Conservation (phyloP, 2,797 vertebrate species). For the Sylvilagus floridanus region DNA sequence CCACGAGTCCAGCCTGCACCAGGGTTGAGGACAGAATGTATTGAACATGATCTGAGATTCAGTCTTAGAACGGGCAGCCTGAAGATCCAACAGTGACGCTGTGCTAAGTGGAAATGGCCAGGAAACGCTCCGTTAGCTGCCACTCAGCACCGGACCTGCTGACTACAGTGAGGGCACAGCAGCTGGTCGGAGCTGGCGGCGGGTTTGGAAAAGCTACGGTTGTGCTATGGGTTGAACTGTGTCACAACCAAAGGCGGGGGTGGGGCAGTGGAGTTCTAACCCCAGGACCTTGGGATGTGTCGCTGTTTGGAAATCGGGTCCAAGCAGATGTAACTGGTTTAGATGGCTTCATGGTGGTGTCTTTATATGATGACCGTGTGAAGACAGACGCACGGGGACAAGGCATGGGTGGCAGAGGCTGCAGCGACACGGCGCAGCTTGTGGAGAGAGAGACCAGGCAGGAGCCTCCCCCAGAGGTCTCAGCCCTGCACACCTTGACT, state of each 20-base stretch:
- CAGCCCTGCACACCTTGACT: background rate
- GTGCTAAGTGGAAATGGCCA: too few relatives aligned
- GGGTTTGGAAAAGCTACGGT: background rate
- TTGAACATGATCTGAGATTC: background rate
- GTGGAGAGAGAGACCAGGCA: background rate
- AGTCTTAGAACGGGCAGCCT: background rate
- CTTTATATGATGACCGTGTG: background rate
- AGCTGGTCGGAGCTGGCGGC: accelerated
- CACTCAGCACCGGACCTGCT: background rate
- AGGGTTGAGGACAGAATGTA: background rate
- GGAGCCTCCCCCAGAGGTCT: accelerated
- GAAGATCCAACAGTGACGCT: background rate
- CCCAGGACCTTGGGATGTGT: background rate
- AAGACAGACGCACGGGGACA: accelerated
- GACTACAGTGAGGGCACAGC: background rate
- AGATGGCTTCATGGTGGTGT: background rate
- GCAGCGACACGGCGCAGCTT: too few relatives aligned
- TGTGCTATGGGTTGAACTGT: background rate
- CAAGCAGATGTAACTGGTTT: background rate
- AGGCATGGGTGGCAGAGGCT: background rate
- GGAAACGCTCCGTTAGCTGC: too few relatives aligned
- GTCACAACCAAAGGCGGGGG: too few relatives aligned
- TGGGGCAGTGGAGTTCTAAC: too few relatives aligned
- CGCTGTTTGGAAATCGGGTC: background rate
- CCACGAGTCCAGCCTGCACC: accelerated